Evolutionary conservation across 2,113 vertebrate species (phyloP).

Genomic region (Podiceps cristatus): DNA sequence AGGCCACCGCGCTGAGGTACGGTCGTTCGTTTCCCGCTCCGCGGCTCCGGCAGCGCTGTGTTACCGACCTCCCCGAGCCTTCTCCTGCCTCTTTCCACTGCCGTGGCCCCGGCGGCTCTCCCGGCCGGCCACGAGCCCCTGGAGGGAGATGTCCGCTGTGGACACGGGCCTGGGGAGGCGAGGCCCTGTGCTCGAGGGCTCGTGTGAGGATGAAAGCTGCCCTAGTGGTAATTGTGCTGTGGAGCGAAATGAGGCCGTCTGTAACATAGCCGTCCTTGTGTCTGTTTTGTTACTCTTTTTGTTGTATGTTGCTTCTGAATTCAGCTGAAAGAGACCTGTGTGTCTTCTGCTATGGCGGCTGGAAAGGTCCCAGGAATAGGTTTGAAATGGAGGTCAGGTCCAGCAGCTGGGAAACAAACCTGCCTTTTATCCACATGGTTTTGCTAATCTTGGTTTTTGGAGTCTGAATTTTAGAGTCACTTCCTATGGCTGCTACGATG

Average conservation of each 20-base stretch:
- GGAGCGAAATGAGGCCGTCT: background rate
- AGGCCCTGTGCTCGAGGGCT: too few species aligned
- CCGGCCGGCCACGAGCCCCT: fast-evolving
- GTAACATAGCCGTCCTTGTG: fast-evolving
- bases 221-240: fast-evolving
- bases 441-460: background rate
- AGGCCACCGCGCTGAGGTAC: background rate
- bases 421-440: background rate
- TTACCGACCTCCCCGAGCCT: fast-evolving
- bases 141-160: fast-evolving
- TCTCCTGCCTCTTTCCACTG: fast-evolving
- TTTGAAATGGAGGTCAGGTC: background rate
- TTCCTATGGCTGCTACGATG: fast-evolving
- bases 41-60: too few species aligned
- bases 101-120: background rate
- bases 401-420: background rate
- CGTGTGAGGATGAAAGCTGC: background rate
- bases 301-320: too few species aligned
- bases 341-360: fast-evolving
- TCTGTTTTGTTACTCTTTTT: fast-evolving
- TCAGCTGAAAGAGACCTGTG: too few species aligned
- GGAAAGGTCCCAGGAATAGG: fast-evolving
- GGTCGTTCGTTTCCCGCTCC: too few species aligned
- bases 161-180: fast-evolving
- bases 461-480: background rate